phyloP scores from a whole-genome alignment of 2,797 vertebrate species.

The Hoplostethus atlanticus region DNA sequence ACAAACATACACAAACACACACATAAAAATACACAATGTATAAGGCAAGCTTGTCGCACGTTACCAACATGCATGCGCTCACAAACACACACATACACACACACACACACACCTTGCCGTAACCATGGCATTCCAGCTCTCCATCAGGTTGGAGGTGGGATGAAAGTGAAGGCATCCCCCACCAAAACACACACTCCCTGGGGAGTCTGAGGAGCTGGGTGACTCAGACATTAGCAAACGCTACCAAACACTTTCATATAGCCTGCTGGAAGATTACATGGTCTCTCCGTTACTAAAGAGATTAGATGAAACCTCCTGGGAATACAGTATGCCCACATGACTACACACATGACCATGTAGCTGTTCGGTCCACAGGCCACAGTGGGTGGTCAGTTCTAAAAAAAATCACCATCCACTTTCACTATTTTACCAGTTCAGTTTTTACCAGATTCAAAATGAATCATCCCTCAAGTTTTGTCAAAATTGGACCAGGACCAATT shows the following conservation, averaged over 20 bases:
- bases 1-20: conserved; percentile 18
- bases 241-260: conserved; percentile 56
- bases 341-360: no score
- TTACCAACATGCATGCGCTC: background rate
- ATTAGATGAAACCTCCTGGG: conserved; percentile 34
- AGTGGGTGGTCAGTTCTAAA: no score
- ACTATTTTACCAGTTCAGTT: no score
- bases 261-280: conserved; percentile 45
- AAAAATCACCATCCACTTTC: no score
- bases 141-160: conserved; percentile 57
- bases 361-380: background rate
- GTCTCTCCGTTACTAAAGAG: conserved; percentile 63
- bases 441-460: no score
- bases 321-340: conserved; percentile 27
- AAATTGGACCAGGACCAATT: no score
- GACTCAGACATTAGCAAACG: conserved; percentile 70
- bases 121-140: conserved; percentile 51
- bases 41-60: background rate
- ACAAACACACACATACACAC: background rate
- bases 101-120: conserved; percentile 36
- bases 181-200: conserved; percentile 29
- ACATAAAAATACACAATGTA: conserved; percentile 13
- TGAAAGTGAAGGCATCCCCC: conserved; percentile 16
- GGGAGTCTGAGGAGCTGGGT: conserved; percentile 38
- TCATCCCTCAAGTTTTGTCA: no score